Base-by-base conservation (phyloP, 2,797 vertebrate species). In the Acanthornis magna region DNA sequence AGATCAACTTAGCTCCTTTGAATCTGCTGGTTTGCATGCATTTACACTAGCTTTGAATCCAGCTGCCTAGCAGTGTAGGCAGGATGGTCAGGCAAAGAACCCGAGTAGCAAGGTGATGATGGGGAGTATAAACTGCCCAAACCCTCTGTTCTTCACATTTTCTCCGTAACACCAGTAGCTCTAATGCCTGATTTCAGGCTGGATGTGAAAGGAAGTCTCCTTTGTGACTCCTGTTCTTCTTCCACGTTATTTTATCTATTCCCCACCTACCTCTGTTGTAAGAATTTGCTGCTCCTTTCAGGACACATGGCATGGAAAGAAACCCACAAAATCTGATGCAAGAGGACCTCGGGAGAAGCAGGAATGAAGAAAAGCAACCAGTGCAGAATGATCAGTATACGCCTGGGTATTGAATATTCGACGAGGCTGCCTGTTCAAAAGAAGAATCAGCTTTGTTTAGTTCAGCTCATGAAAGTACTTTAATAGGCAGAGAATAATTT, bases 361-460 rank as follows among this genome's bases (percentile, higher is more conserved):
- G 38, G 30, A 93, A 88, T 45, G 54, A 45, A 72, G 47, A 40
- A 93, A 87, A 92, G 36, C 21, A 77, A 30, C 30, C 61, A 83
- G 21, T 30, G 40, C n/a, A 92, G 78, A 87, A 81, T 68, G 53
- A 89, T 87, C 81, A 81, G 51, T 43, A 34, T 60, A 78, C 0
- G 0, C 26, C 43, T 85, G 72, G 26, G 84, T 85, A 76, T 36
- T 91, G 79, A 95, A 96, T 96, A 92, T 88, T 96, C 36, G 8
- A 91, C 20, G 4, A 96, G 38, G 11, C 20, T 93, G 42, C 60
- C 65, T 86, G 43, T 78, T 97, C 72, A 90, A 93, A 95, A 89
- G 76, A 94, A 94, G 34, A 94, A 94, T 66, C 70, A 93, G 67
- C 34, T 95, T 95, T 87, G 60, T 65, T 89, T 88, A 87, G 74